Conservation (phyloP, 2,113 vertebrate species). For the Vicugna pacos region DNA sequence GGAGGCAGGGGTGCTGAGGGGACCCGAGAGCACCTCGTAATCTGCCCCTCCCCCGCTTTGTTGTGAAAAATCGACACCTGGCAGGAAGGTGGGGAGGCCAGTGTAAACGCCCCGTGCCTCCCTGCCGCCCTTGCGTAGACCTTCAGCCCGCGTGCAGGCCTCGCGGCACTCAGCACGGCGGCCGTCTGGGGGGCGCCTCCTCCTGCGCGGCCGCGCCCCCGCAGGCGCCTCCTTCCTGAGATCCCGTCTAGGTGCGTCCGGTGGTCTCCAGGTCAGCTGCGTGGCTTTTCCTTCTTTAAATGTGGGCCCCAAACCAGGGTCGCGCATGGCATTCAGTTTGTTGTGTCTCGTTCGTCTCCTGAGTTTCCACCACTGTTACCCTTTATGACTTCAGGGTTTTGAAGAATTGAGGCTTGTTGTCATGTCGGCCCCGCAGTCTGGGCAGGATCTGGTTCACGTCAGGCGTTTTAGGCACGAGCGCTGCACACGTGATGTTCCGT, state of each 20-base stretch:
- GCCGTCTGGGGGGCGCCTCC: background rate
- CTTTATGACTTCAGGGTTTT: background rate
- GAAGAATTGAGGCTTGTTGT: background rate
- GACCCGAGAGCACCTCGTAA: background rate
- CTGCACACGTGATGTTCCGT: background rate
- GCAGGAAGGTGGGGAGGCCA: background rate
- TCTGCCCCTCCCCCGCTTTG: background rate
- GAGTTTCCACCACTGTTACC: background rate
- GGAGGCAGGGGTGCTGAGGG: background rate
- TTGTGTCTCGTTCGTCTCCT: background rate
- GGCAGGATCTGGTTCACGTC: background rate
- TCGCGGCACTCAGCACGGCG: no score
- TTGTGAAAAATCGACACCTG: background rate
- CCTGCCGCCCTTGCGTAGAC: no score
- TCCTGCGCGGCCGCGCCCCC: background rate
- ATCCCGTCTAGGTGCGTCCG: fast-evolving
- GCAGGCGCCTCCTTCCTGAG: background rate
- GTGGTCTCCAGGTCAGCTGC: background rate
- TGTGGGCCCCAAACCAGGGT: background rate
- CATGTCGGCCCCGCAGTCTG: background rate
- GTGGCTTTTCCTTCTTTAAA: background rate
- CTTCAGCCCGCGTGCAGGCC: no score
- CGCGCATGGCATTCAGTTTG: fast-evolving
- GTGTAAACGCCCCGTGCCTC: no score
- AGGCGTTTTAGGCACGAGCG: background rate